Evolutionary conservation across 2,113 vertebrate genomes (phyloP).

Genomic region (Spilogale gracilis): DNA sequence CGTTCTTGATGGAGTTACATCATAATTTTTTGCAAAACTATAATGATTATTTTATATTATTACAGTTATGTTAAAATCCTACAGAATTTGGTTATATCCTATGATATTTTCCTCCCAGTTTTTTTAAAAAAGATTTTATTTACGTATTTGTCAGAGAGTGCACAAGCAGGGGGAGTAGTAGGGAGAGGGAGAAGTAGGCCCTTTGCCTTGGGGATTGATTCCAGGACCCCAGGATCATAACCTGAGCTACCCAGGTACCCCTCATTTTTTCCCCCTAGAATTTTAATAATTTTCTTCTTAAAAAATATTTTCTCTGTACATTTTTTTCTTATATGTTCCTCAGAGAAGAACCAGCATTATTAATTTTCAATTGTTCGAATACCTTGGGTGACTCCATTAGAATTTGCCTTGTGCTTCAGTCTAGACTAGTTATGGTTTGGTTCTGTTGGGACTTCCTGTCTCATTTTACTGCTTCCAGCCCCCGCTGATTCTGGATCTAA

Average conservation of each 20-base stretch:
- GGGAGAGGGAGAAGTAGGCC: neutral
- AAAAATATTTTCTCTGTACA: neutral
- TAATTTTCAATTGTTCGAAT: constrained; percentile 10
- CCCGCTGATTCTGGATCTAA: neutral
- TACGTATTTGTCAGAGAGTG: neutral
- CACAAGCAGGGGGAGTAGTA: neutral
- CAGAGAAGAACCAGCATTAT: neutral
- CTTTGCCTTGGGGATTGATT: neutral
- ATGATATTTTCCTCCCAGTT: neutral
- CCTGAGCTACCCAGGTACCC: neutral
- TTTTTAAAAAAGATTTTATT: neutral
- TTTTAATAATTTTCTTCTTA: neutral
- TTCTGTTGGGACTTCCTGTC: neutral
- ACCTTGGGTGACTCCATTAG: neutral
- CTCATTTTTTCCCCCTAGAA: neutral
- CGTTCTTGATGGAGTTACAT: neutral
- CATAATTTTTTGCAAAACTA: neutral
- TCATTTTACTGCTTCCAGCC: neutral
- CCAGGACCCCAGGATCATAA: neutral
- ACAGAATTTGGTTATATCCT: neutral
- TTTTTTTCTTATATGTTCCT: constrained; percentile 12
- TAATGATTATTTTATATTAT: neutral
- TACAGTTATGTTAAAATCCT: neutral
- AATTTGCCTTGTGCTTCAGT: neutral
- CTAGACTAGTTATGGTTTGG: neutral